Evolutionary conservation across 2,888 invertebrate species (phyloP).

Genomic region (Mythimna ferrago): DNA sequence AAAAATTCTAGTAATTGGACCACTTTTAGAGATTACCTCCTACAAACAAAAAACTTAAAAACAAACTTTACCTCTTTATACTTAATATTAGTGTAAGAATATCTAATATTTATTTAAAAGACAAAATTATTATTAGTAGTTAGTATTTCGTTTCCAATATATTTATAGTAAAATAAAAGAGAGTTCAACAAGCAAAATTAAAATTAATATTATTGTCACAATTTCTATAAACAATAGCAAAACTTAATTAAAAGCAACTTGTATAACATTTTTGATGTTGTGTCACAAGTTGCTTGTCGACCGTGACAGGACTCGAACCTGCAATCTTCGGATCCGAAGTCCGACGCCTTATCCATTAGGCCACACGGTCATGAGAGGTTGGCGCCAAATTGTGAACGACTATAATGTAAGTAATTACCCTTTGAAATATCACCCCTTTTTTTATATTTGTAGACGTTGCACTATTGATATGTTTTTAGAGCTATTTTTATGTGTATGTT

Average conservation of each 20-base stretch:
- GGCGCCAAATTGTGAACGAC: conserved; percentile 62
- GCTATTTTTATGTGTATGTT: background rate
- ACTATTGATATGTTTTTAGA: background rate
- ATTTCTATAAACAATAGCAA: conserved; percentile 7
- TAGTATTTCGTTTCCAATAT: background rate
- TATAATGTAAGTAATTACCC: conserved; percentile 27
- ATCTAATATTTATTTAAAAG: too few relatives aligned
- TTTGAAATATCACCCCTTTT: conserved; percentile 6
- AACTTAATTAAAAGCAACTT: conserved; percentile 27
- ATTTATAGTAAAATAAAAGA: background rate
- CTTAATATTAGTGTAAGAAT: too few relatives aligned
- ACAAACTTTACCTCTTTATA: too few relatives aligned
- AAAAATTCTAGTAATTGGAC: too few relatives aligned
- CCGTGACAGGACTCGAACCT: conserved; percentile 94
- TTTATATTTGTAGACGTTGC: background rate
- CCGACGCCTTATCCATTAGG: conserved; percentile 94
- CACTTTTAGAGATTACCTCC: too few relatives aligned
- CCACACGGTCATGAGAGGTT: conserved; percentile 88
- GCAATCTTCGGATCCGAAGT: conserved; percentile 94
- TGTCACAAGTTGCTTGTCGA: conserved; percentile 74
- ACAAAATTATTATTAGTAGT: background rate
- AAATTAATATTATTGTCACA: background rate
- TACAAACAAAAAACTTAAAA: too few relatives aligned
- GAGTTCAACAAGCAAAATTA: too few relatives aligned
- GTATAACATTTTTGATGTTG: background rate